Evolutionary conservation across 2,113 vertebrate species (phyloP), one percentile per base, ranked within the genome.

Genomic region (Chaetodon trifascialis): DNA sequence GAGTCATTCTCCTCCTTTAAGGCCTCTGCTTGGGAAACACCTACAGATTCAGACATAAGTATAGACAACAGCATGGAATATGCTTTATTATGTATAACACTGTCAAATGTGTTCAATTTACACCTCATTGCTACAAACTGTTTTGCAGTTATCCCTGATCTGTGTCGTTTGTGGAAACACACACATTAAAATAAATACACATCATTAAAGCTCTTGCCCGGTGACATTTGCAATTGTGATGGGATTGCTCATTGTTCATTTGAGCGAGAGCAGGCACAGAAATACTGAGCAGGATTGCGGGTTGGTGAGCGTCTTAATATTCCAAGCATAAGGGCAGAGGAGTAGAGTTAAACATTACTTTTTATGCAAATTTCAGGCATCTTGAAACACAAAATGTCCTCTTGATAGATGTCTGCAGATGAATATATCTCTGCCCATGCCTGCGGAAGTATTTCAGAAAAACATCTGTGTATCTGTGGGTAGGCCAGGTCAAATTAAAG

Each of bases 1-100:
- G 97, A 98, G 94, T 99, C 97, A 1, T 99, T 99, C 94, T 99
- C 97, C 88, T 98, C 97, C 88, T 98, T 98, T 74, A 99, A 93
- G 23, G 97, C 96, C 86, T 98, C 97, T 62, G 95, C 93, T 95
- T 98, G 97, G 0, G 96, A 95, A 34, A 96, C 92, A 79, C 95
- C 95, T 14, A 76, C 74, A 76, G 63, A 55, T 46, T 71, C 8
- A 76, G 4, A 38, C 4, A 64, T 3, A 23, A 52, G 36, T 34
- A 56, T 9, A 69, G n/a, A 82, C 9, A 67, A 62, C 56, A 63
- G 10, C 17, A 11, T 52, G 40, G 47, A 76, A 71, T 5, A 55
- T 46, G 9, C 44, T 34, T 71, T 2, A 36, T 49, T 42, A 17
- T 25, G 8, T 47, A 7, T 7, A 36, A 36, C 34, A 16, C 12